Base-by-base conservation (phyloP, 2,797 vertebrate genomes). In the Diceros bicornis region DNA sequence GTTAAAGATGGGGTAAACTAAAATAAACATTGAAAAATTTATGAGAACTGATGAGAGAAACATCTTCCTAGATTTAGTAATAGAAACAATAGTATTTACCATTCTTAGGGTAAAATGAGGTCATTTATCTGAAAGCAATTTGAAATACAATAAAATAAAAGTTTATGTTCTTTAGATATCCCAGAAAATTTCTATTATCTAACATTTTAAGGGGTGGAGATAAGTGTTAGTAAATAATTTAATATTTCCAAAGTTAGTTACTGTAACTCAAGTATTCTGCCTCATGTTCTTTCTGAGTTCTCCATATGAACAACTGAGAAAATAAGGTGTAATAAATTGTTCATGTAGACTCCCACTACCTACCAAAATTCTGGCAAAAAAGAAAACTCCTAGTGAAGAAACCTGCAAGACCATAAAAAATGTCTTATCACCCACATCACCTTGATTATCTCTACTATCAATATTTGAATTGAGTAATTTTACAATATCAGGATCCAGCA, bases 91-190 rank as follows among this genome's bases (percentile, higher is more conserved):
- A 74, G 0, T 47, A 89, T 41, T 85, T 87, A 25, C 6, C 29
- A 59, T 91, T 69, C 25, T 37, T 13, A 88, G 10, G 10, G 41
- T 77, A 89, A 94, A 93, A 91, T 88, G 8, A 94, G 29, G 10
- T 25, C 69, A 29, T 71, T 47, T 64, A 29, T 55, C 17, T 81
- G 10, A 44, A 81, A 94, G 7, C 1, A 88, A 37, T n/a, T 86
- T 85, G 18, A 91, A 84, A 59, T 32, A 71, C 12, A 88, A 25
- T 37, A 44, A 57, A 82, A 72, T 66, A 59, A 57, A 94, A 47
- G 57, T 50, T 81, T 78, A 37, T 20, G 50, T 77, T 77, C 18
- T 72, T 55, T 81, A 77, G 37, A 10, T 5, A 91, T 62, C n/a
- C 50, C 10, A 61, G 20, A 82, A 55, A 81, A 66, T 62, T 78